phyloP scores from a whole-genome alignment of 2,797 vertebrate genomes.

The Octomys mimax region DNA sequence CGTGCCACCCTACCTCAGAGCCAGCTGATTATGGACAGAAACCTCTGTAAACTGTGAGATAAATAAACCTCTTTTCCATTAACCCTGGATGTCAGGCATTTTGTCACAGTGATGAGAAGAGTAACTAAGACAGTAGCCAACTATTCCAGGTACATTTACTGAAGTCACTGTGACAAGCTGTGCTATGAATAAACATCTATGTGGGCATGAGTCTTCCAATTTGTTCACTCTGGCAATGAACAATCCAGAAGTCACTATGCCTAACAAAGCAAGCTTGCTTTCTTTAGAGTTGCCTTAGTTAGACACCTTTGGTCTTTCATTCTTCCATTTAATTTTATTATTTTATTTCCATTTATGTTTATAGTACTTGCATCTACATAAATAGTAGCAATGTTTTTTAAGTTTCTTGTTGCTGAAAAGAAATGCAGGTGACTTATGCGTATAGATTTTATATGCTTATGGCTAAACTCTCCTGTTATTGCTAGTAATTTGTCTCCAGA shows the following conservation, averaged over 20 bases:
- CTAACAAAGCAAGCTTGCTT: neutral
- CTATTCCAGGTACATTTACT: neutral
- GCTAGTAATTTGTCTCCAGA: neutral
- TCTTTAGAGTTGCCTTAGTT: conserved; percentile 1
- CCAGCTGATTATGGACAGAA: neutral
- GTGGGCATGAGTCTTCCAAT: neutral
- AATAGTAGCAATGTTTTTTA: neutral
- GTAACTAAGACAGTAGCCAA: neutral
- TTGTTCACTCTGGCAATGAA: neutral
- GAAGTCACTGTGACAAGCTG: neutral
- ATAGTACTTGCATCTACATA: neutral
- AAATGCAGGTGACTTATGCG: neutral
- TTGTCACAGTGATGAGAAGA: neutral
- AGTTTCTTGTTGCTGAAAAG: neutral
- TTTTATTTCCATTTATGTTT: neutral
- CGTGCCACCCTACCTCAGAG: neutral
- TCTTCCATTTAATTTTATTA: conserved; percentile 50
- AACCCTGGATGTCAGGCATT: neutral
- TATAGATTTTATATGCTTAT: neutral
- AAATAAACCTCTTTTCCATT: neutral
- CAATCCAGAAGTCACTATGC: neutral
- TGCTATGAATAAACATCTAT: neutral
- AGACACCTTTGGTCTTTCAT: neutral
- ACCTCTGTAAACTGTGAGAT: neutral
- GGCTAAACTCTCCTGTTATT: neutral